Evolutionary conservation across 2,113 vertebrate genomes (phyloP).

Genomic region (Corythornis madagascariensis): DNA sequence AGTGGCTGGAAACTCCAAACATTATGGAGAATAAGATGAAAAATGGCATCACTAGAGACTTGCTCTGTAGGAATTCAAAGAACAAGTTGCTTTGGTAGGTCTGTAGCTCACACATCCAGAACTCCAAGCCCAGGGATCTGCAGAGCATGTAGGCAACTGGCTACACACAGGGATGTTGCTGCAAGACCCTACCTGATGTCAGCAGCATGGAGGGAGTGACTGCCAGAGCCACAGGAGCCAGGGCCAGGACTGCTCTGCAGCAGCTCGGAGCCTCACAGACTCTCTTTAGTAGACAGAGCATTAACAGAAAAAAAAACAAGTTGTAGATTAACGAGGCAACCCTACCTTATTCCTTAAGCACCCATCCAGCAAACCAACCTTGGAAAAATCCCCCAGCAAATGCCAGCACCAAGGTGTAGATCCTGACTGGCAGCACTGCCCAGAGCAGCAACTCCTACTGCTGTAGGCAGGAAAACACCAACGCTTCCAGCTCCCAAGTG

Average conservation of each 20-base stretch:
- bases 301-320: accelerated
- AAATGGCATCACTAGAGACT: accelerated
- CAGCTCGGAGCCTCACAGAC: accelerated
- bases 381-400: neutral
- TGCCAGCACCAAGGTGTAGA: neutral
- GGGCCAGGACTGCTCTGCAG: neutral
- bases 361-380: neutral
- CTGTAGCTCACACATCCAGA: accelerated
- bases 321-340: neutral
- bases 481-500: neutral
- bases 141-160: neutral
- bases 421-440: accelerated
- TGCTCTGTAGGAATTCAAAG: neutral
- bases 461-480: neutral
- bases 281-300: neutral
- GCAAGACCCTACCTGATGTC: neutral
- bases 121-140: neutral
- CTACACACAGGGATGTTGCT: accelerated
- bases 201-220: accelerated
- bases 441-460: neutral
- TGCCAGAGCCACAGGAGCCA: neutral
- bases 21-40: neutral
- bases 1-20: neutral
- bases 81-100: neutral
- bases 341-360: neutral